Conservation (phyloP, 2,797 vertebrate genomes). For the Serranus cabrilla region DNA sequence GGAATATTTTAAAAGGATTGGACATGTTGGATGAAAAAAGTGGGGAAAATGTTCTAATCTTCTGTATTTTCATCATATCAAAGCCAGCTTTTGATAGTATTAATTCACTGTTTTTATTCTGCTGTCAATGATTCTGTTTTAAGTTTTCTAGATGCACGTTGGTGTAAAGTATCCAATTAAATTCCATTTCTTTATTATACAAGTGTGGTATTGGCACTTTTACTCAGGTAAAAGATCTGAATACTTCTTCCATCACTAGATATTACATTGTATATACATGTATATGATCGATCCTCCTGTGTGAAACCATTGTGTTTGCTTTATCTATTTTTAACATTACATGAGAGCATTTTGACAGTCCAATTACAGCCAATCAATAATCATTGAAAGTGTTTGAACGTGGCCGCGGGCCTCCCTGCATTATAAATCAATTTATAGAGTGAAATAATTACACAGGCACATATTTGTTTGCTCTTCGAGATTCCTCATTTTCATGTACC, state of each 20-base stretch:
- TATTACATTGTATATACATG: not conserved
- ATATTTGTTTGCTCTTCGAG: conserved; percentile 28
- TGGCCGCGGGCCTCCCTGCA: conserved; percentile 36
- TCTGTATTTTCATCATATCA: not conserved
- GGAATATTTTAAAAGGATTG: conserved; percentile 24
- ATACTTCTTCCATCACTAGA: not conserved
- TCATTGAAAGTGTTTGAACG: conserved; percentile 53
- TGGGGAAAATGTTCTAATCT: not conserved
- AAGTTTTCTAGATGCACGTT: too few species aligned
- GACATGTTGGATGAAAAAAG: not conserved
- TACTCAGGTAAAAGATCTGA: too few species aligned
- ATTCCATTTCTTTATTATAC: too few species aligned
- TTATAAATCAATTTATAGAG: conserved; percentile 54
- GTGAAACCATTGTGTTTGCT: conserved; percentile 34
- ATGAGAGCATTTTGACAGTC: conserved; percentile 64
- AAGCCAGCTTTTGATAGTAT: not conserved
- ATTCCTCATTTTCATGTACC: conserved; percentile 34
- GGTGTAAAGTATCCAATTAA: too few species aligned
- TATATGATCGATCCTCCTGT: not conserved
- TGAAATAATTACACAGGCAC: conserved; percentile 16
- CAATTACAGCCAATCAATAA: conserved; percentile 74
- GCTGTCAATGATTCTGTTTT: not conserved
- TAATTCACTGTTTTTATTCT: not conserved
- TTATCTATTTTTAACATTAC: conserved; percentile 59
- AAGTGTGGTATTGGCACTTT: too few species aligned